Evolutionary conservation across 2,797 vertebrate genomes (phyloP).

Genomic region (Rhynchonycteris naso): DNA sequence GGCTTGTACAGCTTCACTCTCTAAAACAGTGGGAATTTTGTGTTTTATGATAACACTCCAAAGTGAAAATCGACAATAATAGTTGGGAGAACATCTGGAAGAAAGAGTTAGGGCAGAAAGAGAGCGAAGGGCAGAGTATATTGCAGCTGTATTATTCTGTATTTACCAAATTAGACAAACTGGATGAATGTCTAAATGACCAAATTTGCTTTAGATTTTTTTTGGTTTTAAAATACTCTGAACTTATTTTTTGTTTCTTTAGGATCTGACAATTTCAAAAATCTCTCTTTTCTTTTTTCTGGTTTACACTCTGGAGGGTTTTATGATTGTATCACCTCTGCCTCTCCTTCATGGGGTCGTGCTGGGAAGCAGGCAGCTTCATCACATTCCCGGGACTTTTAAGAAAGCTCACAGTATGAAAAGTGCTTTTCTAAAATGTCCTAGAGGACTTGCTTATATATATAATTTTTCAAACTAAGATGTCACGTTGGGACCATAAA

Average conservation of each 20-base stretch:
- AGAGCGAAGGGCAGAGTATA: background rate
- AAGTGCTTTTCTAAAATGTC: slow-evolving; percentile 23
- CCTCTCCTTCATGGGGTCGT: background rate
- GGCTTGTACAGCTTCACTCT: background rate
- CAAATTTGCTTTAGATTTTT: background rate
- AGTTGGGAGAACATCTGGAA: background rate
- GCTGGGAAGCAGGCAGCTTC: background rate
- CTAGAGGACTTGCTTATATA: slow-evolving; percentile 33
- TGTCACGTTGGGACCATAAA: slow-evolving; percentile 64
- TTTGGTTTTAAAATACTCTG: background rate
- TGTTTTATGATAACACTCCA: background rate
- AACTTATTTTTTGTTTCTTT: background rate
- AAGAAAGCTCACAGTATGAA: background rate
- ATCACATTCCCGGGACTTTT: background rate
- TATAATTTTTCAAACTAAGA: slow-evolving; percentile 20
- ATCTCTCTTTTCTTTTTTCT: background rate
- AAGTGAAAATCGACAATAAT: background rate
- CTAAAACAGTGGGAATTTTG: background rate
- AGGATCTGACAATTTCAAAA: background rate
- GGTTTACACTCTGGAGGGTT: background rate
- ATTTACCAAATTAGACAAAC: background rate
- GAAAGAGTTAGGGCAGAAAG: background rate
- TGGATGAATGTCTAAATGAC: background rate
- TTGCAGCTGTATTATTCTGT: background rate
- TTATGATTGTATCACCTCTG: background rate